Conservation (phyloP, 2,113 vertebrate genomes). For the Cheirogaleus medius region DNA sequence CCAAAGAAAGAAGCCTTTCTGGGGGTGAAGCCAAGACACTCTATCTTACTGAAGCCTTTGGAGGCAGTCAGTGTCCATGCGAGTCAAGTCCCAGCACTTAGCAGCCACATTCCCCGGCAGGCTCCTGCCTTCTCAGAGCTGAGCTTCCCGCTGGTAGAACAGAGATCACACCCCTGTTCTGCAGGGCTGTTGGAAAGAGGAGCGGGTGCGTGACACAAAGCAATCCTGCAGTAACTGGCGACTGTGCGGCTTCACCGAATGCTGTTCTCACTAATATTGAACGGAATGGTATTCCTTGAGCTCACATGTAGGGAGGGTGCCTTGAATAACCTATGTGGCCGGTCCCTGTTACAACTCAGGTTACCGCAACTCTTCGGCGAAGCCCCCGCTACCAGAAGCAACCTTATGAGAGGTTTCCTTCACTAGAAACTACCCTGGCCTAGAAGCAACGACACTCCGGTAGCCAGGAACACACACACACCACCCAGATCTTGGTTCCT, state of each 20-base stretch:
- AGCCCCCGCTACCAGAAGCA: neutral
- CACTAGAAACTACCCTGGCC: neutral
- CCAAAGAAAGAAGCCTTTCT: neutral
- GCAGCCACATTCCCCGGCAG: neutral
- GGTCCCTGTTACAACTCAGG: neutral
- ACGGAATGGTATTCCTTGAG: neutral
- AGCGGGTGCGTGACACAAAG: neutral
- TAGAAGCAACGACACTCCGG: neutral
- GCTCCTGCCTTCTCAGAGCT: fast-evolving
- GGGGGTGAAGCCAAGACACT: neutral
- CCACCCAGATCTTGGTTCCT: neutral
- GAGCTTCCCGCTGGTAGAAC: neutral
- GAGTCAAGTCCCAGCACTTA: neutral
- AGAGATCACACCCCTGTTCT: fast-evolving
- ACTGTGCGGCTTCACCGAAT: neutral
- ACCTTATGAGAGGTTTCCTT: neutral
- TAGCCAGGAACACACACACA: neutral
- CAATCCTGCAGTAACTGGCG: neutral
- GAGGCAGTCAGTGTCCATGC: neutral
- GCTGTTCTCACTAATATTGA: neutral
- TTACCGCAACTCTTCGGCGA: neutral
- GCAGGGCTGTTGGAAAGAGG: neutral
- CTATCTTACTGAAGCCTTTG: neutral
- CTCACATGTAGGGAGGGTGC: neutral
- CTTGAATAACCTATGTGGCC: neutral